phyloP scores from a whole-genome alignment of 2,113 vertebrate species.

The Ammospiza caudacuta region DNA sequence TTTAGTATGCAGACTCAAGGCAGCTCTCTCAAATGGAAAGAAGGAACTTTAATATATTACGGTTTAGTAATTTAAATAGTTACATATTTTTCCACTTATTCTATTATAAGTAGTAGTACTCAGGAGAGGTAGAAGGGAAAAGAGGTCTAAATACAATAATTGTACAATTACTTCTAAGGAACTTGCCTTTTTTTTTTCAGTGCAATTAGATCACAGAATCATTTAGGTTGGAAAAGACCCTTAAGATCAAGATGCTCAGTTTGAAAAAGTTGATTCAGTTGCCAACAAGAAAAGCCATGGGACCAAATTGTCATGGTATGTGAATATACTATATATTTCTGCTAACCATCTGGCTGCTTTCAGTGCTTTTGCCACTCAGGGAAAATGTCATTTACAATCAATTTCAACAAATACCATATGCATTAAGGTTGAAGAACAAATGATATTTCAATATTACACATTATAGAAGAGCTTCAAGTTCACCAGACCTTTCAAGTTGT shows the following conservation, averaged over 20 bases:
- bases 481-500: background rate
- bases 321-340: background rate
- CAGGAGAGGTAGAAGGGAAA: background rate
- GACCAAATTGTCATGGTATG: background rate
- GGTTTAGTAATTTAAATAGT: background rate
- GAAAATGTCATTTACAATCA: constrained; percentile 14
- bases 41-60: background rate
- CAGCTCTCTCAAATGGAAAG: background rate
- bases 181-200: background rate
- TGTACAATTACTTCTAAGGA: background rate
- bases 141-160: background rate
- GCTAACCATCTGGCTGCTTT: constrained; percentile 14
- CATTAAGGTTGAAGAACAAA: background rate
- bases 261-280: background rate
- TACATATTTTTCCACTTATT: constrained; percentile 9
- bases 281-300: background rate
- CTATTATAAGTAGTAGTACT: background rate
- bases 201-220: background rate
- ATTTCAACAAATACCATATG: constrained; percentile 20
- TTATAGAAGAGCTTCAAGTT: background rate
- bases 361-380: background rate
- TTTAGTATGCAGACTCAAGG: background rate
- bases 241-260: background rate
- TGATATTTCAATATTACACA: background rate
- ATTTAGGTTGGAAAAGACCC: background rate